phyloP scores from a whole-genome alignment of 2,113 vertebrate genomes.

The Cynopterus brachyotis region DNA sequence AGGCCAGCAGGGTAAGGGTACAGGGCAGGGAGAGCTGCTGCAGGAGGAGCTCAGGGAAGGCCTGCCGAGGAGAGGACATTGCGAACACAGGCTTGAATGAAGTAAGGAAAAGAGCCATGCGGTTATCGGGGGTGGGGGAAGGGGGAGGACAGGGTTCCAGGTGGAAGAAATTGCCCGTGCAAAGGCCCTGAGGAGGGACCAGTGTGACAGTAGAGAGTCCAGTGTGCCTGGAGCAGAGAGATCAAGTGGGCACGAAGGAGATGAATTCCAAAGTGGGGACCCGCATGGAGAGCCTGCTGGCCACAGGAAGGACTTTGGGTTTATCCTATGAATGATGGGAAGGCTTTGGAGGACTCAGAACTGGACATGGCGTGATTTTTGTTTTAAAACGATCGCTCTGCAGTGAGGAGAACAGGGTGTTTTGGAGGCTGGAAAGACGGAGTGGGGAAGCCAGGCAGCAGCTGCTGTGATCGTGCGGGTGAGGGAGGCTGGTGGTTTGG shows the following conservation, averaged over 20 bases:
- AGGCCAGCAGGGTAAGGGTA: too few relatives aligned
- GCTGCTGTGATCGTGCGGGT: background rate
- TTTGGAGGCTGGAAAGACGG: background rate
- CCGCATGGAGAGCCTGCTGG: background rate
- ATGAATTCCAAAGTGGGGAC: background rate
- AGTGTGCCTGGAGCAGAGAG: background rate
- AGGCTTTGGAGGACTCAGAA: background rate
- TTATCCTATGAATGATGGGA: accelerated
- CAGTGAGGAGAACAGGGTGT: background rate
- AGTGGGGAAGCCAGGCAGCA: accelerated
- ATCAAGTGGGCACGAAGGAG: accelerated
- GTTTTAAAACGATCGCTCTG: background rate
- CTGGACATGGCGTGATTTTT: accelerated
- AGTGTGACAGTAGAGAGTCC: accelerated
- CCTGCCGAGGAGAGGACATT: background rate
- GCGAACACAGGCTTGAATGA: too few relatives aligned
- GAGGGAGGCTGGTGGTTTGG: too few relatives aligned
- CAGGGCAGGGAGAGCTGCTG: background rate
- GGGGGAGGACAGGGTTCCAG: background rate
- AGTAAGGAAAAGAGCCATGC: background rate
- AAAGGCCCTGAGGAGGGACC: background rate
- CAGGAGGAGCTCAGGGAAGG: background rate
- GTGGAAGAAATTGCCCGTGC: too few relatives aligned
- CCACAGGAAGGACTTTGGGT: background rate
- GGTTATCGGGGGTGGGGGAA: too few relatives aligned